Conservation (phyloP, 2,888 invertebrate genomes). For the Liodrosophila aerea region DNA sequence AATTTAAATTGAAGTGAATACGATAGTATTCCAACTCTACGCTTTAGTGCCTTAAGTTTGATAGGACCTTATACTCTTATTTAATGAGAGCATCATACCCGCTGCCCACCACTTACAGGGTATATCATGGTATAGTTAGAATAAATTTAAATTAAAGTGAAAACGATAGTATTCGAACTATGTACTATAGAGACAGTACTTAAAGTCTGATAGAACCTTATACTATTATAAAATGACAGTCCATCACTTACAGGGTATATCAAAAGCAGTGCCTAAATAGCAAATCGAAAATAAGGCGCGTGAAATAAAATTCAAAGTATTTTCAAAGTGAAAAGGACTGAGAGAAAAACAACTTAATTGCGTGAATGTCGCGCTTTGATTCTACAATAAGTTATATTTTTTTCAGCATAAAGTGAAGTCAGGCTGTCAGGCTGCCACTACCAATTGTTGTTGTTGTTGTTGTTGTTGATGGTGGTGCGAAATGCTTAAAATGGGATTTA, state of each 20-base stretch:
- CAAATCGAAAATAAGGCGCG: slow-evolving; percentile 47
- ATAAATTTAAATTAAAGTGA: too few relatives aligned
- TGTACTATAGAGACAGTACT: too few relatives aligned
- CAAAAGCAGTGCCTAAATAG: slow-evolving; percentile 13
- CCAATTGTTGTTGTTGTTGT: slow-evolving; percentile 1
- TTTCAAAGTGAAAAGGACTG: slow-evolving; percentile 23
- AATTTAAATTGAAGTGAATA: too few relatives aligned
- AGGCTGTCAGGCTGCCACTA: slow-evolving; percentile 13
- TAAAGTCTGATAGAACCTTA: too few relatives aligned
- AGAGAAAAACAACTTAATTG: slow-evolving; percentile 75
- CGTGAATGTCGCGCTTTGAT: slow-evolving; percentile 71
- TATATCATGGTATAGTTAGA: too few relatives aligned
- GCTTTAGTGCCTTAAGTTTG: too few relatives aligned
- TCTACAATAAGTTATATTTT: slow-evolving; percentile 39
- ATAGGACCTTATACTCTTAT: too few relatives aligned
- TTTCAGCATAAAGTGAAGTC: slow-evolving; percentile 12
- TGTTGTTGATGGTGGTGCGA: slow-evolving; percentile 49
- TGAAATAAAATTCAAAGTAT: slow-evolving; percentile 70
- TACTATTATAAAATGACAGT: too few relatives aligned
- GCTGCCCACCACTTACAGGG: too few relatives aligned
- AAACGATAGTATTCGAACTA: too few relatives aligned
- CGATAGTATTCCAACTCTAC: too few relatives aligned
- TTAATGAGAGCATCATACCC: too few relatives aligned
- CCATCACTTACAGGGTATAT: not conserved
- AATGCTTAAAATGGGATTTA: slow-evolving; percentile 68